Percentiles rank a stretch among this genome's conserved stretches.
phyloP scores from a whole-genome alignment of 2,888 invertebrate species.

The Microctonus brassicae region DNA sequence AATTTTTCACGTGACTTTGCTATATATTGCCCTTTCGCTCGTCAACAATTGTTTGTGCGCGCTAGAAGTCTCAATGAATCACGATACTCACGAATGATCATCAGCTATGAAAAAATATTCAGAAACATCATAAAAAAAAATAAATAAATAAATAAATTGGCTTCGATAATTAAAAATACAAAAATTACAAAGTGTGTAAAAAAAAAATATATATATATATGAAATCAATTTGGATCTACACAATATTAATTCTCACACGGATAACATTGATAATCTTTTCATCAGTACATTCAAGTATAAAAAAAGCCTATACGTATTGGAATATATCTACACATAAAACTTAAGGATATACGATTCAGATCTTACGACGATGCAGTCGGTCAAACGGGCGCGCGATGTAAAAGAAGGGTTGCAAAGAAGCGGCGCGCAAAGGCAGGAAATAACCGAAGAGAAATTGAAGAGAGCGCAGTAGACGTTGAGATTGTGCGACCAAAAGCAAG shows the following conservation, averaged over 20 bases:
- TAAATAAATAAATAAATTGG: background rate
- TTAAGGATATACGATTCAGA: constrained; percentile 54
- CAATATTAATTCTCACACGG: background rate
- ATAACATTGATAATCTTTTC: background rate
- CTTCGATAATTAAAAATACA: background rate
- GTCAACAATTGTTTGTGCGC: constrained; percentile 14
- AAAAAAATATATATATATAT: too few species aligned
- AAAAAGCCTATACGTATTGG: background rate
- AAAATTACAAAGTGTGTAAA: background rate
- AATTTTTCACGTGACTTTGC: constrained; percentile 49
- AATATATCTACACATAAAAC: constrained; percentile 21
- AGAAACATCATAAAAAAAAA: background rate
- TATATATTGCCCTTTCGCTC: constrained; percentile 39
- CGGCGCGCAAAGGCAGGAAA: constrained; percentile 9
- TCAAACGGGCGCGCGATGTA: constrained; percentile 41
- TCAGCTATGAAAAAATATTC: background rate
- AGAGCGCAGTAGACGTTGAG: constrained; percentile 27
- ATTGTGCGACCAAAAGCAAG: constrained; percentile 9
- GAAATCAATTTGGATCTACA: background rate
- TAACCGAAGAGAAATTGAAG: background rate
- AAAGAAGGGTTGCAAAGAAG: constrained; percentile 19
- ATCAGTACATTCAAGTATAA: background rate
- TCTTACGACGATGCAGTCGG: constrained; percentile 48
- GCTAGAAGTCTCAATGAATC: constrained; percentile 29
- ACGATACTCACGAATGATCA: constrained; percentile 30